These are phyloP conservation scores for Hybos culiciformis DNA, from an alignment of 2,888 invertebrate species.

Conservation along the genomic window DNA sequence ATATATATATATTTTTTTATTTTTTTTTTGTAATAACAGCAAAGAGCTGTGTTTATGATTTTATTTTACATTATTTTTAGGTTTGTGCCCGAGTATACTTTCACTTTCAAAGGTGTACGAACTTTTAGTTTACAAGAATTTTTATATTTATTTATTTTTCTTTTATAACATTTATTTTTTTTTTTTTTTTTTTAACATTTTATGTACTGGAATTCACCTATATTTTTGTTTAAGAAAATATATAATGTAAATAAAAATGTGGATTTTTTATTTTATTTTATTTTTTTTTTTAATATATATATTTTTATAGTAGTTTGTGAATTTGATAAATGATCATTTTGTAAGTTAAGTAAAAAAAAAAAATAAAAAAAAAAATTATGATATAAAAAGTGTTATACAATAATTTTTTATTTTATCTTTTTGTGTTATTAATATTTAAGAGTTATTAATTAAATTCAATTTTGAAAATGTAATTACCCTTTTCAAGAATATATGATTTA, in stretches of 20 bases:
- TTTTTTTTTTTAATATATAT: background rate
- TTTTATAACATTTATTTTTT: background rate
- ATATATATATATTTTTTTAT: no score
- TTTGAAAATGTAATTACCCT: no score
- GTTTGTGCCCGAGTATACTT: constrained; percentile 37
- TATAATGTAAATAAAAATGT: background rate
- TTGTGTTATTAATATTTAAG: no score
- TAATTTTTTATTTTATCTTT: no score
- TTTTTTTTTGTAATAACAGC: background rate
- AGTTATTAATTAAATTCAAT: no score
- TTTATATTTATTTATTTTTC: background rate
- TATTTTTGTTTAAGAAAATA: background rate
- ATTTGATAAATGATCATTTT: no score
- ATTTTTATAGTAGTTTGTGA: background rate
- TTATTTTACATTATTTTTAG: constrained; percentile 26
- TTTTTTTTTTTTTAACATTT: background rate
- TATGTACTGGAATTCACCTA: background rate
- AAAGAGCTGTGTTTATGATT: background rate
- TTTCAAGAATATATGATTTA: no score
- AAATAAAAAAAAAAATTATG: no score
- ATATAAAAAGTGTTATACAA: no score
- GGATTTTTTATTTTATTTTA: background rate
- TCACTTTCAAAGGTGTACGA: constrained; percentile 37
- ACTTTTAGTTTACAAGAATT: constrained; percentile 21
- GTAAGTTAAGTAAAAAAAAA: no score